Evolutionary conservation across 2,888 invertebrate species (phyloP).

Genomic region (Eilema sororculum): DNA sequence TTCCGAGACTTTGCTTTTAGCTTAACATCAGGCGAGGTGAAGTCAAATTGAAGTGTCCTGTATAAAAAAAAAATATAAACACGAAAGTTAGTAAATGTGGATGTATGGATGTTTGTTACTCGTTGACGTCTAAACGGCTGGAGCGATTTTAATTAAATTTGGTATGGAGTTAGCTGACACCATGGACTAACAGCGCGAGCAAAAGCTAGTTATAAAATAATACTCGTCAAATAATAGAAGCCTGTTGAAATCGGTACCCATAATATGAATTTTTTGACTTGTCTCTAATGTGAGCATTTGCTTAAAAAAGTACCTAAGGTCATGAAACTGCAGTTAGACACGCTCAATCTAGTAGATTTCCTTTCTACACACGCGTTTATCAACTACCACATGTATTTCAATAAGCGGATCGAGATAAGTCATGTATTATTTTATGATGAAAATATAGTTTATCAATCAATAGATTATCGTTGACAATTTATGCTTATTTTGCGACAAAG

Average conservation of each 20-base stretch:
- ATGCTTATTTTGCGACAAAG: conserved; percentile 10
- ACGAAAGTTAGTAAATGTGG: no score
- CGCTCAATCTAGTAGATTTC: conserved; percentile 44
- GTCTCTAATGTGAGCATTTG: neutral
- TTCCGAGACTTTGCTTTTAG: no score
- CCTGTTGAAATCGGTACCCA: neutral
- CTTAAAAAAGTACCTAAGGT: neutral
- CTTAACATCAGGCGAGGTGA: no score
- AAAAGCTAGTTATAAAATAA: no score
- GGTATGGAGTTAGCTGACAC: no score
- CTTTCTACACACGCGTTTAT: conserved; percentile 44
- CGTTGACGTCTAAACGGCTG: no score
- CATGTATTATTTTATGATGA: conserved; percentile 31
- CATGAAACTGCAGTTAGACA: neutral
- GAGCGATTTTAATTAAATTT: no score
- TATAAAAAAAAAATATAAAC: no score
- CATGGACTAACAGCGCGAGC: no score
- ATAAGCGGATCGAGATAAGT: conserved; percentile 40
- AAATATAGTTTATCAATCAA: conserved; percentile 22
- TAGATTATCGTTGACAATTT: conserved; percentile 14
- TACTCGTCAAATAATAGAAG: neutral
- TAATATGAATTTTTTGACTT: neutral
- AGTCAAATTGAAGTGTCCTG: no score
- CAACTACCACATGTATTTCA: conserved; percentile 27
- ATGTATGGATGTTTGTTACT: no score